A percentile compares a stretch with the other conserved stretches of the same genome.
phyloP scores from a whole-genome alignment of 1,140 invertebrate genomes.

The Drosophila arawakana region DNA sequence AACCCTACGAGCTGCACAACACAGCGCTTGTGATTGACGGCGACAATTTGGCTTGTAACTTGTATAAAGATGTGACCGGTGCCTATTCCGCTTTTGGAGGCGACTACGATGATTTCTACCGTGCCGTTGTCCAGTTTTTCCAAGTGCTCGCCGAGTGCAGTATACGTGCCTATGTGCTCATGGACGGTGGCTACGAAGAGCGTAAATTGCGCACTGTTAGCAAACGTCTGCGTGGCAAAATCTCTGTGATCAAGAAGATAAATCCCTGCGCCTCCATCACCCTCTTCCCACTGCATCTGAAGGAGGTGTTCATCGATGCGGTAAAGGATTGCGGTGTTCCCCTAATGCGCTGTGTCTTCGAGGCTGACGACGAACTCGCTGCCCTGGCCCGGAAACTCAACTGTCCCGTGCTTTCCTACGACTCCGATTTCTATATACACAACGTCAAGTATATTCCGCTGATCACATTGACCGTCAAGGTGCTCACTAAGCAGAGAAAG shows the following conservation, averaged over 20 bases:
- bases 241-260: constrained; percentile 85
- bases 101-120: constrained; percentile 92
- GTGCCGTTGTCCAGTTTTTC: constrained; percentile 89
- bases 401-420: constrained; percentile 94
- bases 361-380: constrained; percentile 94
- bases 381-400: constrained; percentile 90
- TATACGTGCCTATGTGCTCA: constrained; percentile 89
- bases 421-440: constrained; percentile 96
- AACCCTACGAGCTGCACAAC: constrained; percentile 88
- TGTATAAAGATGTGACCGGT: constrained; percentile 88
- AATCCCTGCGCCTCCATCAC: constrained; percentile 85
- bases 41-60: constrained; percentile 89
- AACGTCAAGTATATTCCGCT: constrained; percentile 93
- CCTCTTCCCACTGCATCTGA: constrained; percentile 89
- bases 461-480: constrained; percentile 87
- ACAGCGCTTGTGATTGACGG: constrained; percentile 93
- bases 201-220: constrained; percentile 91
- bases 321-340: constrained; percentile 88
- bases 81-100: constrained; percentile 92
- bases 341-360: constrained; percentile 90
- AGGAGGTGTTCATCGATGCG: constrained; percentile 90
- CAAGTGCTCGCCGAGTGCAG: constrained; percentile 89
- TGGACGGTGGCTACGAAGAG: constrained; percentile 92
- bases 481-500: constrained; percentile 68
- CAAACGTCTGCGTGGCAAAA: constrained; percentile 87